Base-by-base conservation (phyloP, 1,140 invertebrate genomes). In the Lutraria rhynchaena region DNA sequence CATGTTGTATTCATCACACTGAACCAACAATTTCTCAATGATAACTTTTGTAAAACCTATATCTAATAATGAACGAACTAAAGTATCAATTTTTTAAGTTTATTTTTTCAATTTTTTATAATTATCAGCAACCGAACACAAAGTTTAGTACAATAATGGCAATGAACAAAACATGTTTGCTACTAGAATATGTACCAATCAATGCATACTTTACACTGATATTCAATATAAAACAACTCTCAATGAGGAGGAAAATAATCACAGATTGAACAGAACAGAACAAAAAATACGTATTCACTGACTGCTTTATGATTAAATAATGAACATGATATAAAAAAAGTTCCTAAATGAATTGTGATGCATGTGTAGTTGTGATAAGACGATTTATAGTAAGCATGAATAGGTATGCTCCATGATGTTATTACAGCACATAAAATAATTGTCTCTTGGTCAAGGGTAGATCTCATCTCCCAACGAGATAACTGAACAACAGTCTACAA, bases 181-280 rank as follows among this genome's bases (percentile, higher is more conserved):
- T n/a, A 46, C 44, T 46, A 11, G 44, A 19, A 46, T 19, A 46
- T 46, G 44, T 46, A 46, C n/a, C n/a, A n/a, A n/a, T 41, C 53
- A 55, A 55, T n/a, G n/a, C 5, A 55, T 27, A 55, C 37, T 63
- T 63, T 31, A 9, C 17, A 63, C 17, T 33, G 5, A 3, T 35
- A 33, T 35, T 37, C n/a, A 29, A 63, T 33, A n/a, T 33, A 63
- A 63, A 29, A 33, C 29, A 31, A 63, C 17, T 29, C 60, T 46
- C 29, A 46, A 27, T 24, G 15, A 41, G 5, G 44, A 51, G 7
- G 15, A 51, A 76, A 76, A 5, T 19, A 76, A 76, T 75, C 71
- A 75, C 73, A 76, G 57, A 77, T 22, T 77, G 75, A 77, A 65
- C 75, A 67, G 61, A 53, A 65, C 46, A 65, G 29, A 55, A 77